A percentile compares a stretch with the other conserved stretches of the same genome.
phyloP scores from a whole-genome alignment of 2,113 vertebrate species.

The Peromyscus leucopus region DNA sequence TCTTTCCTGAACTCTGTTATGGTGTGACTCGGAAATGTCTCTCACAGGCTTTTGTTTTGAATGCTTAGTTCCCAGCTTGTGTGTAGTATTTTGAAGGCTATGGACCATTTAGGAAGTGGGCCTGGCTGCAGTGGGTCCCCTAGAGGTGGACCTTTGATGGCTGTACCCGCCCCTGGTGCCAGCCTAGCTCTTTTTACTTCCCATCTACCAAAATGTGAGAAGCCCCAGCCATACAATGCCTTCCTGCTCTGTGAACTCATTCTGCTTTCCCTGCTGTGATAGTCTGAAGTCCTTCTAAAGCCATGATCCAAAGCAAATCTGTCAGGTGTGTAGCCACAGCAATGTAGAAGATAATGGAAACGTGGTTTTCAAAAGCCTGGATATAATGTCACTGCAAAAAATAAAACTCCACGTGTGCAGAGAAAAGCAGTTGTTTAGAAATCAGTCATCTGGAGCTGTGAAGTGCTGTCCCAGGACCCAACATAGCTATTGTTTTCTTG shows the following conservation, averaged over 20 bases:
- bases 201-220: neutral
- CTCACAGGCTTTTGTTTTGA: neutral
- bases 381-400: neutral
- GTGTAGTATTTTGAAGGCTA: neutral
- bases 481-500: neutral
- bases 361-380: conserved; percentile 5
- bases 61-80: neutral
- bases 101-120: neutral
- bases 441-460: neutral
- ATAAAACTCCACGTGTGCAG: neutral
- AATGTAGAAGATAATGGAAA: neutral
- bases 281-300: neutral
- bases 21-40: neutral
- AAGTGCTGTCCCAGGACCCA: neutral
- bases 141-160: neutral
- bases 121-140: neutral
- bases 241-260: neutral
- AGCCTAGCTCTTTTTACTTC: neutral
- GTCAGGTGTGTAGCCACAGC: neutral
- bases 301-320: neutral
- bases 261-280: neutral
- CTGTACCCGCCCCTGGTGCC: too few species aligned
- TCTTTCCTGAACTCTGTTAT: neutral
- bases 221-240: too few species aligned
- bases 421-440: neutral